Base-by-base conservation (phyloP, 2,888 invertebrate genomes). In the Plagodis pulveraria region DNA sequence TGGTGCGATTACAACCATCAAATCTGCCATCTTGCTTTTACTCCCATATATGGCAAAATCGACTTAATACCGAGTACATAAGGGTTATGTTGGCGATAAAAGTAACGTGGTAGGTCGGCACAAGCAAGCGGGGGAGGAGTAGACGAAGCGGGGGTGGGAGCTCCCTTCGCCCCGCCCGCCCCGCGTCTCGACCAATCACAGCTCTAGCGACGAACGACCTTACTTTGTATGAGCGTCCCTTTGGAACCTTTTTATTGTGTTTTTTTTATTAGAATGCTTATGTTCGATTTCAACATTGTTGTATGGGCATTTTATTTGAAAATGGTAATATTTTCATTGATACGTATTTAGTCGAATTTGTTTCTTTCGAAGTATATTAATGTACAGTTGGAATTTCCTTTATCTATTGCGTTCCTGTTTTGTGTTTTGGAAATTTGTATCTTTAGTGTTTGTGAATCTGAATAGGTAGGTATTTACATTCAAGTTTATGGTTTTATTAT, bases 221-320 rank as follows among this genome's bases (percentile, higher is more conserved):
- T 78, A 91, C 91, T 87, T 91, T 91, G 90, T 81, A 84, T 81
- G 85, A 81, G 83, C 91, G 91, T 89, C 89, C 89, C 84, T 80
- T 70, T 71, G 75, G 77, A 78, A 82, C 84, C 83, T 87, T 87
- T 88, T 83, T 72, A 72, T 78, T 79, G 80, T 22, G 5, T 12
- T 82, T 76, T 22, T 76, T 75, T 73, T 70, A 71, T 70, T 73
- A 71, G 80, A 79, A 80, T 80, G 76, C 74, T 74, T 78, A 76
- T 76, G 75, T 77, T 75, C 70, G 70, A 55, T 67, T 72, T 73
- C 65, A 63, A 70, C 73, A 67, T 70, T 70, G 58, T 61, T 58
- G 49, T 46, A 33, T 40, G 42, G 35, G 45, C 56, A 56, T 50
- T 54, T 57, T 32, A 50, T 40, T 57, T 58, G 42, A 65, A 53